phyloP scores from a whole-genome alignment of 1,140 invertebrate genomes.

The Wasmannia auropunctata region DNA sequence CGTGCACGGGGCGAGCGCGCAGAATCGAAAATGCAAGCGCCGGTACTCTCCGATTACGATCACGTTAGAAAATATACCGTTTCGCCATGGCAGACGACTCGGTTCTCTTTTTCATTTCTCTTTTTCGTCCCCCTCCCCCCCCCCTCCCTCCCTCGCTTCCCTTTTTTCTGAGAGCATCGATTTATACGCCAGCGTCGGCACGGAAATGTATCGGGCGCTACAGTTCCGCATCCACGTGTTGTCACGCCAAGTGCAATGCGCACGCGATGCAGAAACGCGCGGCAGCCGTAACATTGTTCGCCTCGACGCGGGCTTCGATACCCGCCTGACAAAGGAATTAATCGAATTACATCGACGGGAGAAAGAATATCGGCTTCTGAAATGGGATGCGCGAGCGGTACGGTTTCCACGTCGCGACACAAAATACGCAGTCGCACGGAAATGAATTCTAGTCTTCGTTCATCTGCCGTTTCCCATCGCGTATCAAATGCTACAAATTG shows the following conservation, averaged over 20 bases:
- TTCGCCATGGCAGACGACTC: slow-evolving; percentile 37
- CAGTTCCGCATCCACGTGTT: slow-evolving; percentile 48
- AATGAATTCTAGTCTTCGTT: slow-evolving; percentile 44
- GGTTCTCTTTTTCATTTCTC: slow-evolving; percentile 43
- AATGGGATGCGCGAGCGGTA: slow-evolving; percentile 25
- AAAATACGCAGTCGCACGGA: slow-evolving; percentile 41
- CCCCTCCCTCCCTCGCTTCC: neutral
- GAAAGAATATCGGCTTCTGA: slow-evolving; percentile 53
- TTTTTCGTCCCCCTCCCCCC: neutral
- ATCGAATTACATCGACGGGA: slow-evolving; percentile 57
- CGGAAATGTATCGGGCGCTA: slow-evolving; percentile 37
- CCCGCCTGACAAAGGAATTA: slow-evolving; percentile 62
- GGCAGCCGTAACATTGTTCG: slow-evolving; percentile 60
- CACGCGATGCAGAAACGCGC: slow-evolving; percentile 63
- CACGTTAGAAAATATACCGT: slow-evolving; percentile 64
- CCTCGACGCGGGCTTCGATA: slow-evolving; percentile 44
- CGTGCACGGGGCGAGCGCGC: slow-evolving; percentile 48
- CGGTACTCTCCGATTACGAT: slow-evolving; percentile 71
- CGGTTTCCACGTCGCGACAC: neutral
- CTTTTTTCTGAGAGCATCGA: slow-evolving; percentile 51
- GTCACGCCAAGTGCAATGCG: slow-evolving; percentile 61
- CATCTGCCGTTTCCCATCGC: slow-evolving; percentile 38
- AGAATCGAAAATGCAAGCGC: slow-evolving; percentile 67
- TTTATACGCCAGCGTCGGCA: slow-evolving; percentile 46
- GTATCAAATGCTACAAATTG: slow-evolving; percentile 32